phyloP scores from a whole-genome alignment of 2,888 invertebrate species.

The Rhabditoides inermis region DNA sequence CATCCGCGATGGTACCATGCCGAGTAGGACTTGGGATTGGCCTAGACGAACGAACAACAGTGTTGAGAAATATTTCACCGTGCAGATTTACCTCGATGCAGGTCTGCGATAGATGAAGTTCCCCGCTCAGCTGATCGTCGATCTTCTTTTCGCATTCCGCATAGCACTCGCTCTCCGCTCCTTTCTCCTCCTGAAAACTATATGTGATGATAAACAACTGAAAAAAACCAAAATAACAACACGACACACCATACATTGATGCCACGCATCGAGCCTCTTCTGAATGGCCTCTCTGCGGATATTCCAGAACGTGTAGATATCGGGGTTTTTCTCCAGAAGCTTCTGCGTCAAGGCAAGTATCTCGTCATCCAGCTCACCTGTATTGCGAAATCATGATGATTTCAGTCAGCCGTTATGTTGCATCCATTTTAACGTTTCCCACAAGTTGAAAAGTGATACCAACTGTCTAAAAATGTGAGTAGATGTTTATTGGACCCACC shows the following conservation, averaged over 20 bases:
- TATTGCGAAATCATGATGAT: background rate
- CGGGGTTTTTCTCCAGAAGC: constrained; percentile 76
- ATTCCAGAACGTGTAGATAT: constrained; percentile 91
- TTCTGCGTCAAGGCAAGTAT: constrained; percentile 64
- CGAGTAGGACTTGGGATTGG: constrained; percentile 89
- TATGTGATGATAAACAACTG: too few species aligned
- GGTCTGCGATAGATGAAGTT: constrained; percentile 65
- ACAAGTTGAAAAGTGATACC: background rate
- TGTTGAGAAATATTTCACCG: constrained; percentile 67
- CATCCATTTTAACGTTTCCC: background rate
- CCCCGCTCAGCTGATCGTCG: constrained; percentile 57
- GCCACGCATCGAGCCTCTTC: constrained; percentile 1
- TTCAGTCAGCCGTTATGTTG: too few species aligned
- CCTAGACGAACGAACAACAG: constrained; percentile 65
- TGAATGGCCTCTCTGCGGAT: constrained; percentile 33
- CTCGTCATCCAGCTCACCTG: constrained; percentile 51
- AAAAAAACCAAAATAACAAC: too few species aligned
- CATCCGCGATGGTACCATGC: constrained; percentile 92
- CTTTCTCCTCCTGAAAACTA: too few species aligned
- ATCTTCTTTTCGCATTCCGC: constrained; percentile 22
- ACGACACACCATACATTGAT: too few species aligned
- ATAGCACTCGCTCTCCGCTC: constrained; percentile 23
- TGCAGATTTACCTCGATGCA: constrained; percentile 18
- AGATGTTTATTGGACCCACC: constrained; percentile 17
- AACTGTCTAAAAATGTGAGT: background rate